A percentile compares a stretch with the other conserved stretches of the same genome.
phyloP scores from a whole-genome alignment of 2,888 invertebrate species.

The Dioctria linearis region DNA sequence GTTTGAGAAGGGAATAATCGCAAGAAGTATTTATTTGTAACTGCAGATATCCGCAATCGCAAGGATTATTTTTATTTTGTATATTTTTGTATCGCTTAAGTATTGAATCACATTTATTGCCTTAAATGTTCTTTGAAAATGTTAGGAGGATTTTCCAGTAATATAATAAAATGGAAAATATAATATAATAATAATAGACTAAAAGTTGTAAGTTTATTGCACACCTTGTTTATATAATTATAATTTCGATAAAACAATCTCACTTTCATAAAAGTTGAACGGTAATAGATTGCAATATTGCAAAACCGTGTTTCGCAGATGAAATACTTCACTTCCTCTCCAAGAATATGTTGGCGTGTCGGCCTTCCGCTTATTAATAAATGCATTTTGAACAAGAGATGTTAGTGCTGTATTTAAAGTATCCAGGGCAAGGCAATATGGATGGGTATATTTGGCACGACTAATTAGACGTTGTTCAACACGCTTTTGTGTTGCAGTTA shows the following conservation, averaged over 20 bases:
- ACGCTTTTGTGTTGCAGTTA: conserved; percentile 75
- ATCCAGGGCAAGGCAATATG: conserved; percentile 83
- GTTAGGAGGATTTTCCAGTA: too few species aligned
- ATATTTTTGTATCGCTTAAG: conserved; percentile 41
- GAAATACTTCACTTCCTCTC: conserved; percentile 60
- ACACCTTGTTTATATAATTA: conserved; percentile 60
- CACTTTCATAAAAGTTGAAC: conserved; percentile 66
- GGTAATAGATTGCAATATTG: conserved; percentile 68
- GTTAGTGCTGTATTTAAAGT: conserved; percentile 74
- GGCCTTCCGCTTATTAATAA: conserved; percentile 63
- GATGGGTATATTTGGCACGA: conserved; percentile 73
- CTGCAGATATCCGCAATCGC: background rate
- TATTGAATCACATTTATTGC: conserved; percentile 24
- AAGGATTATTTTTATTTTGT: conserved; percentile 22
- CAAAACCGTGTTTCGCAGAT: conserved; percentile 64
- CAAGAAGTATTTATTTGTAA: background rate
- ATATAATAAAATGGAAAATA: too few species aligned
- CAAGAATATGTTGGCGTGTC: conserved; percentile 24
- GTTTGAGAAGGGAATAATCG: conserved; percentile 87
- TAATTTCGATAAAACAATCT: conserved; percentile 66
- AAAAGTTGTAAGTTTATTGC: background rate
- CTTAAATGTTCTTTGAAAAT: conserved; percentile 1
- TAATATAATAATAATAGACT: too few species aligned
- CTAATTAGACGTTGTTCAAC: conserved; percentile 73
- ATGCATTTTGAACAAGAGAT: conserved; percentile 71